Conservation (phyloP, 2,888 invertebrate genomes). For the Ariolimax columbianus region DNA sequence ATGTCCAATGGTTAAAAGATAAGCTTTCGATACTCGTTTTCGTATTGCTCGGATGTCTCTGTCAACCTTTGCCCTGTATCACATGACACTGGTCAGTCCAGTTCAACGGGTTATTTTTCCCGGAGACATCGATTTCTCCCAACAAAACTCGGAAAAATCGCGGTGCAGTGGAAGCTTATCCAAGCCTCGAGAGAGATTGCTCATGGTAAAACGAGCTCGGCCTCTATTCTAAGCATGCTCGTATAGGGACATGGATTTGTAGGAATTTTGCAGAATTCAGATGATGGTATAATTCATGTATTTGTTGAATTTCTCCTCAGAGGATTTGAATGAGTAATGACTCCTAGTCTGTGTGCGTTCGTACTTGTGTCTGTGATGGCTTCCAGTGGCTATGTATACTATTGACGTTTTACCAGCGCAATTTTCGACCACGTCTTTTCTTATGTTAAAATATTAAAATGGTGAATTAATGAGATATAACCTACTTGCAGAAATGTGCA, state of each 20-base stretch:
- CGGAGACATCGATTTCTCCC: background rate
- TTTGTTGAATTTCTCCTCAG: constrained; percentile 2
- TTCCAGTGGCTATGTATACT: background rate
- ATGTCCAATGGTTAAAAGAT: no score
- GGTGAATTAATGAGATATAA: background rate
- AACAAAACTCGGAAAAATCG: background rate
- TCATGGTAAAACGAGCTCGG: background rate
- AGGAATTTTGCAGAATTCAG: constrained; percentile 2
- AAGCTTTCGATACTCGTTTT: no score
- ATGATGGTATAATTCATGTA: constrained; percentile 3
- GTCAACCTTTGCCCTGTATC: background rate
- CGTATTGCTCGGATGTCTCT: background rate
- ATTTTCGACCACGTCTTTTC: background rate
- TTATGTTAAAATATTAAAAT: background rate
- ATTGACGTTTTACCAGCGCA: background rate
- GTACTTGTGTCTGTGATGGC: background rate
- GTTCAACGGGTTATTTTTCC: background rate
- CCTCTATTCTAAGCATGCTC: background rate
- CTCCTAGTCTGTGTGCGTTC: background rate
- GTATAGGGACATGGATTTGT: background rate
- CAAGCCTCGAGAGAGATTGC: background rate
- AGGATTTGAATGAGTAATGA: background rate
- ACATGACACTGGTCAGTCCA: background rate
- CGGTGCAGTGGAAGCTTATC: constrained; percentile 1
- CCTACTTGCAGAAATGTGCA: background rate